Evolutionary conservation across 1,140 invertebrate species (phyloP).

Genomic region (Ridgeia piscesae): DNA sequence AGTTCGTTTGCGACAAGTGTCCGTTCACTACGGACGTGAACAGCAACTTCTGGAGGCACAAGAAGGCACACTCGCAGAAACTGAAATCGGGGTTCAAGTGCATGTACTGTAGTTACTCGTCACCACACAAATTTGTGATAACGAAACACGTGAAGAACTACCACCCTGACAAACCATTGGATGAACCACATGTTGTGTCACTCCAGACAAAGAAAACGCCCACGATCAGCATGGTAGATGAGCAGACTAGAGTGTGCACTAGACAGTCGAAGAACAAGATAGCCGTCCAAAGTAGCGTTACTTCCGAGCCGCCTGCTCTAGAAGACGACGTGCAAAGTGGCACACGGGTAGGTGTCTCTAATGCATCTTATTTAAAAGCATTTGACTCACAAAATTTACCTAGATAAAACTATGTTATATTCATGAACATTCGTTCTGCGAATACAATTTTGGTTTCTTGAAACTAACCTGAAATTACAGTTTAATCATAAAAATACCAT

Average conservation of each 20-base stretch:
- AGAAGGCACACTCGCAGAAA: neutral
- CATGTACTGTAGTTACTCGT: neutral
- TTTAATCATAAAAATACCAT: too few relatives aligned
- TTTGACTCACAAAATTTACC: too few relatives aligned
- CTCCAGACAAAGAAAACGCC: neutral
- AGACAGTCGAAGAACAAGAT: neutral
- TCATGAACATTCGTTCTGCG: too few relatives aligned
- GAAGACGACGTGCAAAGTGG: neutral
- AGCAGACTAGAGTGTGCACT: neutral
- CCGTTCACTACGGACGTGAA: neutral
- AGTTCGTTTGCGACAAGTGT: constrained; percentile 8
- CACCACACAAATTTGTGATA: neutral
- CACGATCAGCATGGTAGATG: neutral
- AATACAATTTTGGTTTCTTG: too few relatives aligned
- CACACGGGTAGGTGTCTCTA: neutral
- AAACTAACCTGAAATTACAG: too few relatives aligned
- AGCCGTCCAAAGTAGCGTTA: neutral
- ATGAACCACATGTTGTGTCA: neutral
- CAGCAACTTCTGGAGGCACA: constrained; percentile 10
- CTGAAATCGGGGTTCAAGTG: neutral
- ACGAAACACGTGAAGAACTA: neutral
- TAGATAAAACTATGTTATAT: too few relatives aligned
- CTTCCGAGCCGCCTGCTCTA: neutral
- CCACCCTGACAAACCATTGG: neutral
- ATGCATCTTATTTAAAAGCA: neutral